Percentiles rank a stretch among this genome's conserved stretches.
These are phyloP conservation scores for Drosophila punjabiensis DNA, from an alignment of 1,140 invertebrate genomes.

Conservation along the genomic window DNA sequence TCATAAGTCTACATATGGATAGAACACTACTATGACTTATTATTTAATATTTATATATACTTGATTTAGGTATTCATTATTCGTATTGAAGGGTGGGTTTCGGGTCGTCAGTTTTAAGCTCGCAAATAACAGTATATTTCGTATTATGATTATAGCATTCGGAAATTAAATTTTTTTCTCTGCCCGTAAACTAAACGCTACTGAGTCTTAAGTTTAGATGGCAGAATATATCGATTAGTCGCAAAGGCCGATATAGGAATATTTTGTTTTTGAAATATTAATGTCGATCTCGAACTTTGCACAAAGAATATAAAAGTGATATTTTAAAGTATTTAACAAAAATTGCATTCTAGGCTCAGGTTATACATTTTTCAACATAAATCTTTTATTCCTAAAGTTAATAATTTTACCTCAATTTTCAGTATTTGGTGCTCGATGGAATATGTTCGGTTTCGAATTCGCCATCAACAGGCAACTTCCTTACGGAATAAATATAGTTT, in stretches of 20 bases:
- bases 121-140: background rate
- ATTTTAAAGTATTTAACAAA: too few species aligned
- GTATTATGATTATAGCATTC: background rate
- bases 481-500: background rate
- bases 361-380: background rate
- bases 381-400: too few species aligned
- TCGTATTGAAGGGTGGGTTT: slow-evolving; percentile 37
- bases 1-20: slow-evolving; percentile 6
- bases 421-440: background rate
- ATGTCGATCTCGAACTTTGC: too few species aligned
- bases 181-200: background rate
- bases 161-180: background rate
- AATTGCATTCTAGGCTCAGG: background rate
- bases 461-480: too few species aligned
- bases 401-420: background rate
- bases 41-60: background rate
- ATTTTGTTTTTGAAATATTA: too few species aligned
- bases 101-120: slow-evolving; percentile 7
- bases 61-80: slow-evolving; percentile 2
- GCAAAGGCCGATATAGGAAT: too few species aligned
- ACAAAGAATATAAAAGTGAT: too few species aligned
- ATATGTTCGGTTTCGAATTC: background rate
- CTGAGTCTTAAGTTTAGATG: background rate
- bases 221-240: background rate
- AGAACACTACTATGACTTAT: slow-evolving; percentile 8